These are phyloP conservation scores for Dipodomys merriami DNA, from an alignment of 2,113 vertebrate species.

Conservation along the genomic window DNA sequence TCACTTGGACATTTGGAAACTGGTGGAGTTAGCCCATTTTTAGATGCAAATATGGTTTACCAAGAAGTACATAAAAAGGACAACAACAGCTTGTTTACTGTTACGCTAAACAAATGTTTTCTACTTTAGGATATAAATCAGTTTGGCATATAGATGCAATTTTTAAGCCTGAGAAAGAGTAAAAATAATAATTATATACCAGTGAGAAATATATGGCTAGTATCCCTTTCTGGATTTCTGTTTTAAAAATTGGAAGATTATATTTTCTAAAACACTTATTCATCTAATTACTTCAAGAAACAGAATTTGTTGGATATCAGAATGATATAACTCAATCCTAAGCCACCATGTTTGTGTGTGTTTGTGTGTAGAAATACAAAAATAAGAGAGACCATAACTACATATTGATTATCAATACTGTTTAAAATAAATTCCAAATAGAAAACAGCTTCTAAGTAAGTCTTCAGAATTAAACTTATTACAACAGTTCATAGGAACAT, in stretches of 20 bases:
- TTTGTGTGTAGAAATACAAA: background rate
- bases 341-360: background rate
- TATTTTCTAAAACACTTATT: slow-evolving; percentile 32
- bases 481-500: slow-evolving; percentile 56
- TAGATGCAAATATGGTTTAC: background rate
- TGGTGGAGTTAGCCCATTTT: background rate
- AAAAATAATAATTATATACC: slow-evolving; percentile 10
- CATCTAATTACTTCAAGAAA: background rate
- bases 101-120: background rate
- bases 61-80: background rate
- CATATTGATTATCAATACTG: slow-evolving; percentile 7
- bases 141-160: background rate
- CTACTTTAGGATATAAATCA: background rate
- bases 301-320: background rate
- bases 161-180: slow-evolving; percentile 34
- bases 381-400: background rate
- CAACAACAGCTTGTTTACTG: background rate
- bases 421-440: slow-evolving; percentile 41
- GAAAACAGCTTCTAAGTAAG: slow-evolving; percentile 49
- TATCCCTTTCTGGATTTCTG: slow-evolving; percentile 32
- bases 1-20: slow-evolving; percentile 26
- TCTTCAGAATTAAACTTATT: slow-evolving; percentile 30
- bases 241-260: slow-evolving; percentile 51
- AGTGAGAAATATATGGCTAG: background rate
- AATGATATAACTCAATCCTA: slow-evolving; percentile 27